phyloP scores from a whole-genome alignment of 2,113 vertebrate genomes.

The Ochotona curzoniae region DNA sequence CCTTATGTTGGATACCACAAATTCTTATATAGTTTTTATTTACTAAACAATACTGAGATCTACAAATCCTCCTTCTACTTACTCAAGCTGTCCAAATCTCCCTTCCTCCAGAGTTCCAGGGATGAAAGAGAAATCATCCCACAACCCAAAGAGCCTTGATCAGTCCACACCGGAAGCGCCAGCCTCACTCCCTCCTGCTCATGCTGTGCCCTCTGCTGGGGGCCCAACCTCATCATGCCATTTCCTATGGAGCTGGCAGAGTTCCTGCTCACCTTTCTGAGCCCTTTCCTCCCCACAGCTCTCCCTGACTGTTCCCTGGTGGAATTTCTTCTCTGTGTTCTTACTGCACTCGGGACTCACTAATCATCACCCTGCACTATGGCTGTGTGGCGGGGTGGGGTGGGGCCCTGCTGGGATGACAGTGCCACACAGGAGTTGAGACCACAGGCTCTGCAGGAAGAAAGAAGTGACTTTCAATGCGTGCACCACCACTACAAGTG shows the following conservation, averaged over 20 bases:
- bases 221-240: background rate
- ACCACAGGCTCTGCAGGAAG: background rate
- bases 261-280: background rate
- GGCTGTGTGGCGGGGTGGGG: too few species aligned
- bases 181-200: background rate
- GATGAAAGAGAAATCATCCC: background rate
- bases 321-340: background rate
- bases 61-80: background rate
- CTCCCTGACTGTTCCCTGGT: background rate
- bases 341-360: background rate
- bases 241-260: background rate
- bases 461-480: background rate
- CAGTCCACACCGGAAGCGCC: background rate
- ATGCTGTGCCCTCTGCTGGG: background rate
- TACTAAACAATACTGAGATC: background rate
- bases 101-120: background rate
- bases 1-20: background rate
- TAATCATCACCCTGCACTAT: background rate
- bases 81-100: background rate
- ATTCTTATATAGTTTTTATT: background rate
- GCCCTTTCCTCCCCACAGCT: background rate
- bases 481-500: background rate
- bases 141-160: background rate
- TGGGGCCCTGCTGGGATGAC: too few species aligned
- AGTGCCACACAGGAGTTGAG: background rate